Base-by-base conservation (phyloP, 2,888 invertebrate genomes). In the Unio pictorum region DNA sequence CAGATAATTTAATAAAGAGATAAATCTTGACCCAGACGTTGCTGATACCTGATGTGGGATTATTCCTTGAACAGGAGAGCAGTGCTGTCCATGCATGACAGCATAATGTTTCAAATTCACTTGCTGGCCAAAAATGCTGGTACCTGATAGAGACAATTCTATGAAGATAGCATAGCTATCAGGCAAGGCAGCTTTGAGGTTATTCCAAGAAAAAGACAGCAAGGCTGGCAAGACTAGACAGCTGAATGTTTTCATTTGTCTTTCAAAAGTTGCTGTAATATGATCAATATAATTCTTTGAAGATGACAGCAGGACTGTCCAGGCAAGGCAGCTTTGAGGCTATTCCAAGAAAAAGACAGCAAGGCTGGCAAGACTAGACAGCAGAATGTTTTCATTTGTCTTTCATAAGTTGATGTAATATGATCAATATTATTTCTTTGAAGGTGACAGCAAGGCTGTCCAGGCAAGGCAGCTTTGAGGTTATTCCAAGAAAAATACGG, bases 391-490 rank as follows among this genome's bases (percentile, higher is more conserved):
- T 30, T 63, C 7, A 59, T 15, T 61, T 64, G 18, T 64, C 18
- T 71, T 78, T 26, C 66, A 84, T 82, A 84, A 82, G 74, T 65
- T 80, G 18, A 67, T 84, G 15, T 69, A 78, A 30, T 76, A 81
- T n/a, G 82, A 82, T 58, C 77, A 77, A 60, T 73, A 72, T 64
- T 76, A 73, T 55, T 74, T 23, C 75, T 17, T 68, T 74, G 8
- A 77, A 74, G 26, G 75, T 76, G 65, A 57, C 75, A 63, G 72
- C 73, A 15, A 63, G 74, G 5, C 68, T 71, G 26, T 67, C 66
- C 30, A 67, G 73, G 23, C 67, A 75, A 7, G 75, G 69, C 55
- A 55, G 54, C 4, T 64, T 66, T n/a, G 67, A 74, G 8, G 23
- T 23, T 23, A 23, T 23, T 23, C 23, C 23, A 23, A 23, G 23